These are phyloP conservation scores for Tenebrosternarchus preto DNA, from an alignment of 2,113 vertebrate genomes.

Conservation along the genomic window DNA sequence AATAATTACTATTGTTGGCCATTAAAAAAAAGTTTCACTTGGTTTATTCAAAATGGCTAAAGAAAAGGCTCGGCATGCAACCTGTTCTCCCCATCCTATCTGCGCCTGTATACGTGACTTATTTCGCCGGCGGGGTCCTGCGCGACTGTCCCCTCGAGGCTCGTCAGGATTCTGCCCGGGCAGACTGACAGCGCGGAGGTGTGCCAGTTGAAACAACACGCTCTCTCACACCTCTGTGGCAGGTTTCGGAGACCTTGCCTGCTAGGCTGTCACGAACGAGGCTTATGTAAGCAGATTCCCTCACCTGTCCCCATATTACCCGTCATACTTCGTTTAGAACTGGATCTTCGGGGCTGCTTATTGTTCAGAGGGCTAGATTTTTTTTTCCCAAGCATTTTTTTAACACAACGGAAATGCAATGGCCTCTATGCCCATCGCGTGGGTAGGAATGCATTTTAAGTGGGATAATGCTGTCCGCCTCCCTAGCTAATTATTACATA, in stretches of 20 bases:
- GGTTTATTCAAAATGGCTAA: not conserved
- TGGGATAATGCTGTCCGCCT: not conserved
- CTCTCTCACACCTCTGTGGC: not conserved
- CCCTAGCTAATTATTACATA: slow-evolving; percentile 13
- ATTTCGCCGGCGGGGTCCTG: slow-evolving; percentile 7
- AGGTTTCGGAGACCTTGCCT: slow-evolving; percentile 4
- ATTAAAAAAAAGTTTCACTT: too few species aligned
- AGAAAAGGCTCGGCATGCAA: not conserved
- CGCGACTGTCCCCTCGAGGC: slow-evolving; percentile 18
- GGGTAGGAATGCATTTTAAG: slow-evolving; percentile 26
- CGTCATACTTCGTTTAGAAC: not conserved
- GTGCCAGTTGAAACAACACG: slow-evolving; percentile 1
- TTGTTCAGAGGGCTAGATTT: not conserved
- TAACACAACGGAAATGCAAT: not conserved
- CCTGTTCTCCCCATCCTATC: not conserved
- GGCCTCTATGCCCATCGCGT: slow-evolving; percentile 22
- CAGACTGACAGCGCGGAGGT: slow-evolving; percentile 28
- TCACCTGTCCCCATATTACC: slow-evolving; percentile 16
- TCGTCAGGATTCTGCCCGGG: slow-evolving; percentile 11
- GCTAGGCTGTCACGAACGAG: slow-evolving; percentile 22
- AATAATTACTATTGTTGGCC: too few species aligned
- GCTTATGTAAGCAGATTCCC: slow-evolving; percentile 3
- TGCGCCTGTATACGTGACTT: not conserved
- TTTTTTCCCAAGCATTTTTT: not conserved
- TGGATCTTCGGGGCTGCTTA: not conserved